Percentiles rank a stretch among this genome's conserved stretches.
phyloP scores from a whole-genome alignment of 1,140 invertebrate genomes.

The Drosophila nigrodunni region DNA sequence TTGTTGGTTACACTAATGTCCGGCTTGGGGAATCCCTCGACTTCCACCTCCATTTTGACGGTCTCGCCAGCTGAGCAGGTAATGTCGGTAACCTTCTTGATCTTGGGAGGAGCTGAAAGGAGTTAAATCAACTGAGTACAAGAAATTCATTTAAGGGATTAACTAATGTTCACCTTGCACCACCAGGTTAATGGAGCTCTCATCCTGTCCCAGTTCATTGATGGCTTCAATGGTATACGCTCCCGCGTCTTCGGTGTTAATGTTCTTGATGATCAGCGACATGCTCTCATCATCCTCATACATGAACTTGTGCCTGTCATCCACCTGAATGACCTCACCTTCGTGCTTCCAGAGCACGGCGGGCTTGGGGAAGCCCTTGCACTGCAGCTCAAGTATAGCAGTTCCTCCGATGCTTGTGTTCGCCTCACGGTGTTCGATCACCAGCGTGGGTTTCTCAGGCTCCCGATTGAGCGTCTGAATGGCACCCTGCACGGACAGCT shows the following conservation, averaged over 20 bases:
- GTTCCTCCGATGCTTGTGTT: slow-evolving; percentile 93
- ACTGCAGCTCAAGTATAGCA: slow-evolving; percentile 97
- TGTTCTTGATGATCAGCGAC: slow-evolving; percentile 95
- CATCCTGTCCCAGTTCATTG: slow-evolving; percentile 95
- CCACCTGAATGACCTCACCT: slow-evolving; percentile 91
- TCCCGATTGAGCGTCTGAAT: slow-evolving; percentile 92
- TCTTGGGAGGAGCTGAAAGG: slow-evolving; percentile 89
- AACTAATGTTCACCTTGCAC: slow-evolving; percentile 87
- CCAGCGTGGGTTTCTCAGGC: slow-evolving; percentile 91
- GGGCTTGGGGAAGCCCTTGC: slow-evolving; percentile 97
- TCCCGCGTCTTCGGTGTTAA: slow-evolving; percentile 92
- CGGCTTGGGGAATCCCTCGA: slow-evolving; percentile 93
- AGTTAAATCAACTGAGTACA: not conserved
- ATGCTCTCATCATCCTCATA: slow-evolving; percentile 97
- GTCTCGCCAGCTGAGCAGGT: slow-evolving; percentile 89
- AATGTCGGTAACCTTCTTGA: slow-evolving; percentile 91
- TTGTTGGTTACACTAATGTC: slow-evolving; percentile 94
- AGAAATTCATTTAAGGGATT: not conserved
- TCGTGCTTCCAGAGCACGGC: slow-evolving; percentile 95
- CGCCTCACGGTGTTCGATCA: slow-evolving; percentile 90
- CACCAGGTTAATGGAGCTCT: slow-evolving; percentile 89
- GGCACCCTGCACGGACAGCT: slow-evolving; percentile 94
- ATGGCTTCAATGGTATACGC: slow-evolving; percentile 93
- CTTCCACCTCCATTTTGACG: slow-evolving; percentile 90
- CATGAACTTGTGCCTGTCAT: slow-evolving; percentile 92